Evolutionary conservation across 2,888 invertebrate genomes (phyloP).

Genomic region (Andrena trimmerana): DNA sequence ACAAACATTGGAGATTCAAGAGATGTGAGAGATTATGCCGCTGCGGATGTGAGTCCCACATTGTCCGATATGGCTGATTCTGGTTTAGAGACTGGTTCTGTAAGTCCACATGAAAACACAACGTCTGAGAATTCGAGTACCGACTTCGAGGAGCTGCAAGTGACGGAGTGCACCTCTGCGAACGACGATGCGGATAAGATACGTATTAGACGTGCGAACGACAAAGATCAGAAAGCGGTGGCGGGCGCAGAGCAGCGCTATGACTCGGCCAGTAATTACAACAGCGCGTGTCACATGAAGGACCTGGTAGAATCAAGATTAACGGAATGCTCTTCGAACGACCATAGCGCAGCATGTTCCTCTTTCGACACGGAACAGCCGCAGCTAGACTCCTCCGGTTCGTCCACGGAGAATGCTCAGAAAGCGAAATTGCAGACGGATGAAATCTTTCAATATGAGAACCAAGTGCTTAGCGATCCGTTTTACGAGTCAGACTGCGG

Average conservation of each 20-base stretch:
- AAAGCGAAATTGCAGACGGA: slow-evolving; percentile 69
- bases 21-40: slow-evolving; percentile 60
- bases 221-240: slow-evolving; percentile 53
- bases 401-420: slow-evolving; percentile 67
- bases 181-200: slow-evolving; percentile 80
- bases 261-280: slow-evolving; percentile 47
- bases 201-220: slow-evolving; percentile 57
- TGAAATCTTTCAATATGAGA: slow-evolving; percentile 79
- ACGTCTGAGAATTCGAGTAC: slow-evolving; percentile 83
- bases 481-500: slow-evolving; percentile 80
- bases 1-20: slow-evolving; percentile 29
- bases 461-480: slow-evolving; percentile 79
- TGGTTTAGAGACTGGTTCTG: slow-evolving; percentile 84
- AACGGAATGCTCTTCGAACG: slow-evolving; percentile 60
- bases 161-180: slow-evolving; percentile 79
- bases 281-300: slow-evolving; percentile 39
- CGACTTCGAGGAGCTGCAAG: slow-evolving; percentile 79
- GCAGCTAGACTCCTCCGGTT: slow-evolving; percentile 72
- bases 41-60: slow-evolving; percentile 73
- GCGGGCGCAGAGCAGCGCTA: slow-evolving; percentile 51
- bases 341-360: slow-evolving; percentile 71
- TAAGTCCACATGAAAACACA: slow-evolving; percentile 84
- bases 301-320: slow-evolving; percentile 48
- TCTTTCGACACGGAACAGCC: slow-evolving; percentile 73
- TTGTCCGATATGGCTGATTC: slow-evolving; percentile 84